These are phyloP conservation scores for Agrilus cyanescens DNA, from an alignment of 2,888 invertebrate genomes.

Conservation along the genomic window DNA sequence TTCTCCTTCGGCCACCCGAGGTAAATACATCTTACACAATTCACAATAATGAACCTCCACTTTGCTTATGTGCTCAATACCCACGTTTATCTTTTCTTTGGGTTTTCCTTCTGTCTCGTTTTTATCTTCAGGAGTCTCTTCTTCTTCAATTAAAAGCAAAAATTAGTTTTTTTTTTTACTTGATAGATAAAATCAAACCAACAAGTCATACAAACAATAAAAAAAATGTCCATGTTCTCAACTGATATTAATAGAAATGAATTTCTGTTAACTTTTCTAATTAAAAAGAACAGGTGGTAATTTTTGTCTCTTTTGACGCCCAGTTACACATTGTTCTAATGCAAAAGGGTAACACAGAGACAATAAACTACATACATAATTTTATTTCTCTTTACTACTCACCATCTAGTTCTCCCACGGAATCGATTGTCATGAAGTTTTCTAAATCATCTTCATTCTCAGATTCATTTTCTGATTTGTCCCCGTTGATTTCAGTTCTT, in stretches of 20 bases:
- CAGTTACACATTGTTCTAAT: slow-evolving; percentile 14
- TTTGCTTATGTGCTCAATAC: slow-evolving; percentile 65
- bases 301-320: slow-evolving; percentile 18
- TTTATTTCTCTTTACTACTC: slow-evolving; percentile 20
- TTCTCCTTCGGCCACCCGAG: slow-evolving; percentile 48
- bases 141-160: slow-evolving; percentile 31
- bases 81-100: slow-evolving; percentile 60
- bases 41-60: slow-evolving; percentile 72
- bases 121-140: slow-evolving; percentile 29
- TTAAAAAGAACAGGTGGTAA: slow-evolving; percentile 15
- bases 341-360: slow-evolving; percentile 19
- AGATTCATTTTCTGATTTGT: slow-evolving; percentile 39
- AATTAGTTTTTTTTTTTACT: slow-evolving; percentile 22
- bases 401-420: slow-evolving; percentile 76
- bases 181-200: neutral
- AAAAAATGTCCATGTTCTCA: too few species aligned
- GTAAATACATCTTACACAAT: slow-evolving; percentile 63
- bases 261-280: neutral
- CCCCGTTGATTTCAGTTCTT: slow-evolving; percentile 28
- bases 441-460: slow-evolving; percentile 65
- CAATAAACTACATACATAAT: slow-evolving; percentile 5
- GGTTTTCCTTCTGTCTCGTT: slow-evolving; percentile 33
- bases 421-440: slow-evolving; percentile 80
- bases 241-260: too few species aligned
- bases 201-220: too few species aligned